Evolutionary conservation across 2,888 invertebrate genomes (phyloP).

Genomic region (Drosophila mulleri): DNA sequence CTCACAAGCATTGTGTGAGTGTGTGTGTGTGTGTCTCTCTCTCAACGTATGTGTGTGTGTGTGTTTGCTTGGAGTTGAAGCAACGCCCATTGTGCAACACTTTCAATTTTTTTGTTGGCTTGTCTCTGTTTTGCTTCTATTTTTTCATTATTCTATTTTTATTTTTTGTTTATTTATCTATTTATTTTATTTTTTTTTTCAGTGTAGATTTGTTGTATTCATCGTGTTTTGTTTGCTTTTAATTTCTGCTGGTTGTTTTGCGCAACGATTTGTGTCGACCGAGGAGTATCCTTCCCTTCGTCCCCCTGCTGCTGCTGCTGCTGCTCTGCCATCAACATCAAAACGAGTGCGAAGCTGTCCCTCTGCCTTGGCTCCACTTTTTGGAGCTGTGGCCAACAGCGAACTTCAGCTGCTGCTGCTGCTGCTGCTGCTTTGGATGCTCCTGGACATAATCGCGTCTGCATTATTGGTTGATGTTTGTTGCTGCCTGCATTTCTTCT

Average conservation of each 20-base stretch:
- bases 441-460: constrained; percentile 84
- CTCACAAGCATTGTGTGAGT: constrained; percentile 29
- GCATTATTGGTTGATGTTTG: constrained; percentile 85
- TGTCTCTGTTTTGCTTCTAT: constrained; percentile 3
- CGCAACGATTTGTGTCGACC: constrained; percentile 52
- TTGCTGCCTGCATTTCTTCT: constrained; percentile 54
- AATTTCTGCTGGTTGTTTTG: constrained; percentile 67
- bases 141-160: constrained; percentile 5
- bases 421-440: neutral
- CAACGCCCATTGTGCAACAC: constrained; percentile 80
- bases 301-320: constrained; percentile 8
- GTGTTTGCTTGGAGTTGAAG: constrained; percentile 60
- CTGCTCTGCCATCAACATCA: constrained; percentile 69
- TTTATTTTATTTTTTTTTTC: constrained; percentile 3
- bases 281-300: constrained; percentile 19
- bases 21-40: constrained; percentile 7
- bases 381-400: constrained; percentile 36
- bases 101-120: constrained; percentile 57
- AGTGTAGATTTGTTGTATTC: constrained; percentile 66
- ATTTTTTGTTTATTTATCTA: neutral
- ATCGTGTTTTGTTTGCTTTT: constrained; percentile 77
- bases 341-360: constrained; percentile 65
- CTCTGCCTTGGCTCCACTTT: constrained; percentile 38
- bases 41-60: neutral
- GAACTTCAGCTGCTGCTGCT: neutral